A percentile compares a stretch with the other conserved stretches of the same genome.
Conservation (phyloP, 2,888 invertebrate genomes). For the Laothoe populi region DNA sequence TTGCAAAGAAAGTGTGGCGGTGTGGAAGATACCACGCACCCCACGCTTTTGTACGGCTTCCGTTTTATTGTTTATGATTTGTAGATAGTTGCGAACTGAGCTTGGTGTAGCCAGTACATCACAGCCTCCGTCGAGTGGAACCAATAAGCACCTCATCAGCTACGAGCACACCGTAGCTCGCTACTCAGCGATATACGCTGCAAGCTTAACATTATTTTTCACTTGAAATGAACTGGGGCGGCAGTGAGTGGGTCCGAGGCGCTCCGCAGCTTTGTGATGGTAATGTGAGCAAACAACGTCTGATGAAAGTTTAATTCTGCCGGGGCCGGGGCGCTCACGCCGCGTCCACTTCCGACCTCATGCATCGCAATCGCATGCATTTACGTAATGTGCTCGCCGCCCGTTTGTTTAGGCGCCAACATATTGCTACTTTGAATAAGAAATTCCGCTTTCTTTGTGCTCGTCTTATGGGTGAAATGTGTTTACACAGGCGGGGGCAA, state of each 20-base stretch:
- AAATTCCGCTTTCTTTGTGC: slow-evolving; percentile 60
- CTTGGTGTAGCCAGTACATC: no score
- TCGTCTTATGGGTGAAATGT: slow-evolving; percentile 44
- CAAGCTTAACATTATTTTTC: neutral
- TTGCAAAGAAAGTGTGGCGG: no score
- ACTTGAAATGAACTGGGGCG: neutral
- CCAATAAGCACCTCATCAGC: no score
- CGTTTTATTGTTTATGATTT: no score
- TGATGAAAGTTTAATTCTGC: slow-evolving; percentile 53
- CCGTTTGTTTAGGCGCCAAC: slow-evolving; percentile 73
- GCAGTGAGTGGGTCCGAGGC: slow-evolving; percentile 7
- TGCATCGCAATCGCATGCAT: slow-evolving; percentile 62
- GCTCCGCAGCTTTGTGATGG: slow-evolving; percentile 63
- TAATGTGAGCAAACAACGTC: slow-evolving; percentile 61
- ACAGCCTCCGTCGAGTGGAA: no score
- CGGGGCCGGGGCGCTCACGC: slow-evolving; percentile 26
- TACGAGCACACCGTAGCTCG: no score
- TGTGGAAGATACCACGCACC: no score
- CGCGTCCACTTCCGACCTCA: slow-evolving; percentile 42
- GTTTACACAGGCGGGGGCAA: slow-evolving; percentile 42
- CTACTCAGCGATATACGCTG: neutral
- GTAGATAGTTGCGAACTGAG: no score
- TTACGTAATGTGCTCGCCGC: slow-evolving; percentile 52
- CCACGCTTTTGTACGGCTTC: no score
- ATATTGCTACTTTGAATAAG: slow-evolving; percentile 79